Conservation (phyloP, 2,113 vertebrate species). For the Larimichthys crocea region DNA sequence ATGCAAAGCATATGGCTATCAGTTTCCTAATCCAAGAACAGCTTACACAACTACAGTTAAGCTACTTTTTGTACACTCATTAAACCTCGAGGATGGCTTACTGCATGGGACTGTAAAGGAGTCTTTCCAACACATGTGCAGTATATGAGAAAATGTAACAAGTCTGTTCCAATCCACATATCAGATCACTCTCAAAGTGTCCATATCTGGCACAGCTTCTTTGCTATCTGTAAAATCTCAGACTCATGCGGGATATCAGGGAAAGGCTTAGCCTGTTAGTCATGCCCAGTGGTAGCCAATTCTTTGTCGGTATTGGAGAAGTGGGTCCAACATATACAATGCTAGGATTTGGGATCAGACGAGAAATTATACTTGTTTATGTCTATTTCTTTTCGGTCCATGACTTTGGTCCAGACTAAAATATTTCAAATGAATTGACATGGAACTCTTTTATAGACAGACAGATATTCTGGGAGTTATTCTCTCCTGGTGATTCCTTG, state of each 20-base stretch:
- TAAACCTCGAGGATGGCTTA: neutral
- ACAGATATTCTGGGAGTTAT: neutral
- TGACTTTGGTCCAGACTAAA: neutral
- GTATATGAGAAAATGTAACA: conserved; percentile 14
- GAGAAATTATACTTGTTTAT: neutral
- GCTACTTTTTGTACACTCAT: neutral
- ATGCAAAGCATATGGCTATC: neutral
- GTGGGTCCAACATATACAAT: neutral
- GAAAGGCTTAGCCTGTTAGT: conserved; percentile 30
- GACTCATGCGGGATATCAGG: conserved; percentile 4
- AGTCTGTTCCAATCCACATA: conserved; percentile 16
- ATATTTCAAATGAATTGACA: neutral
- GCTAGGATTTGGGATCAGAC: neutral
- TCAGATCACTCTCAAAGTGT: conserved; percentile 30
- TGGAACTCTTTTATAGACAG: neutral
- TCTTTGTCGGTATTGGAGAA: neutral
- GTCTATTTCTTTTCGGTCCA: neutral
- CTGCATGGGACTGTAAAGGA: neutral
- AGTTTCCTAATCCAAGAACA: conserved; percentile 11
- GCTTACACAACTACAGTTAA: neutral
- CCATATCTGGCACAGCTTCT: conserved; percentile 2
- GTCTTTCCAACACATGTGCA: conserved; percentile 6
- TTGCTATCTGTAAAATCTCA: conserved; percentile 36
- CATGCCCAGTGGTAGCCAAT: conserved; percentile 28
- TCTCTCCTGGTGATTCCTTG: neutral